Evolutionary conservation across 2,113 vertebrate genomes (phyloP).

Genomic region (Anguilla japonica): DNA sequence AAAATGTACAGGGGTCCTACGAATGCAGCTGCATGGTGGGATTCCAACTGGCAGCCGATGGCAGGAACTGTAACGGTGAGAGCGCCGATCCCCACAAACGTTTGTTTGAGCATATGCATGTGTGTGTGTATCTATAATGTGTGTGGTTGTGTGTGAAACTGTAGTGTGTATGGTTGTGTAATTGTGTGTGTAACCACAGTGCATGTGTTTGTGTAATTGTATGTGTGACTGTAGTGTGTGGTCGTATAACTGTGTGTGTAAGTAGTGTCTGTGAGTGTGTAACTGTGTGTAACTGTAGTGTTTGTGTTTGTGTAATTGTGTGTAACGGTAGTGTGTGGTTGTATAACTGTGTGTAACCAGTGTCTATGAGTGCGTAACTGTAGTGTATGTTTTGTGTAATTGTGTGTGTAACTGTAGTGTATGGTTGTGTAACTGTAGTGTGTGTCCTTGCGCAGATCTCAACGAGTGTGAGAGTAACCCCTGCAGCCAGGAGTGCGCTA

Average conservation of each 20-base stretch:
- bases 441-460: conserved; percentile 59
- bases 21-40: conserved; percentile 87
- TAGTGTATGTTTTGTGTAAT: background rate
- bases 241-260: background rate
- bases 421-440: background rate
- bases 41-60: conserved; percentile 82
- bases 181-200: background rate
- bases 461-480: conserved; percentile 89
- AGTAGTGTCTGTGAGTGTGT: background rate
- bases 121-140: background rate
- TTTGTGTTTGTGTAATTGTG: background rate
- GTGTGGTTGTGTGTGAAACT: too few relatives aligned
- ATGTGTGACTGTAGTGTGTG: background rate
- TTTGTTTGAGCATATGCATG: background rate
- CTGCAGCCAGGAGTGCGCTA: conserved; percentile 94
- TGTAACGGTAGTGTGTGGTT: background rate
- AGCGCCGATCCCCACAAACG: background rate
- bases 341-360: background rate
- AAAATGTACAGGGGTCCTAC: conserved; percentile 89
- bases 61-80: conserved; percentile 88
- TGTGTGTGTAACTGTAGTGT: too few relatives aligned
- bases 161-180: too few relatives aligned
- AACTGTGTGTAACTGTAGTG: background rate
- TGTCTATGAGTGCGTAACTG: background rate
- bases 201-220: background rate